Base-by-base conservation (phyloP, 2,113 vertebrate genomes). In the Capra hircus region DNA sequence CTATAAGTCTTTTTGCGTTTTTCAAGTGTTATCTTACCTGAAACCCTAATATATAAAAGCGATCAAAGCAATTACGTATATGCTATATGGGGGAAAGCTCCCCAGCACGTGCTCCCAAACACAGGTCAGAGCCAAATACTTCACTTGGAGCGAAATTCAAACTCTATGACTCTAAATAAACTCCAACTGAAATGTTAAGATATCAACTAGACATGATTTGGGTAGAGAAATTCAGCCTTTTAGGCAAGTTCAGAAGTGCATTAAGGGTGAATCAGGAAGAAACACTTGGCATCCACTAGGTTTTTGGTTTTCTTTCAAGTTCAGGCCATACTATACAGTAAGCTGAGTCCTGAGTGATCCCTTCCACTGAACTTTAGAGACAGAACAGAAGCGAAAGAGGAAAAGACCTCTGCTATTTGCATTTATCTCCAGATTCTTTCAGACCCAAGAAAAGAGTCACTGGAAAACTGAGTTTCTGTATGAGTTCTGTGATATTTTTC, bases 111-210 rank as follows among this genome's bases (percentile, higher is more conserved):
- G 11, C 19, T 74, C 30, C 12, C 7, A 57, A 45, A n/a, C 43
- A 64, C 12, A 55, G 33, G 36, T 88, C 43, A 91, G 59, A 64
- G 82, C 19, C 71, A 81, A 85, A 90, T 87, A 45, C 62, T 40
- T 91, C n/a, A 62, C 67, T 53, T 92, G 50, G 33, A 91, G 33
- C 3, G 67, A 84, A 74, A 77, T 36, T 92, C 74, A 85, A 91
- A 92, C 12, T 27, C 83, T 21, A 55, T 6, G 30, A 59, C 17
- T 90, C 57, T 88, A 84, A 77, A 81, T 96, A 89, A 88, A 93
- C 57, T 53, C 78, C 40, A 13, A 97, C 89, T 67, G 90, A 92
- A 67, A 96, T 53, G n/a, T 60, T 84, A 90, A 95, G 40, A 55
- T 85, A 85, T 21, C 81, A 94, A 33, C 85, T 81, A 43, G 91